Evolutionary conservation across 2,888 invertebrate species (phyloP).

Genomic region (Netelia inedita): DNA sequence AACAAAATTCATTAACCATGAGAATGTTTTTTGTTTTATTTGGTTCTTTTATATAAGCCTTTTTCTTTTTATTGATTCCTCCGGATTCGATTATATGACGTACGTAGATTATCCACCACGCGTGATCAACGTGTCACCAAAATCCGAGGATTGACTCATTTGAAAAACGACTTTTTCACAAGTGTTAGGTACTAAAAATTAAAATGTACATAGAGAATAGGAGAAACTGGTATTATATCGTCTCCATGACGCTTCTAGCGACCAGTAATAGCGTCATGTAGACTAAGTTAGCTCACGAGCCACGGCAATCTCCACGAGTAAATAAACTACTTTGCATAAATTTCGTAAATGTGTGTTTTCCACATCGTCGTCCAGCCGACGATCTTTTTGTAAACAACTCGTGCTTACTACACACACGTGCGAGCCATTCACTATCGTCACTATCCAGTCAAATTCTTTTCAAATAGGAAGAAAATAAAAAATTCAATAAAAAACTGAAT

Average conservation of each 20-base stretch:
- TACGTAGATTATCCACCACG: not conserved
- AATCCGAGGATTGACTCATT: constrained; percentile 7
- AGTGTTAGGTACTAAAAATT: not conserved
- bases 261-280: not conserved
- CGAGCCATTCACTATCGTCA: not conserved
- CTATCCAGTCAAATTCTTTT: too few species aligned
- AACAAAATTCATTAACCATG: too few species aligned
- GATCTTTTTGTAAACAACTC: constrained; percentile 16
- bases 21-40: too few species aligned
- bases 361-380: not conserved
- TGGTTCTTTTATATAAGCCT: not conserved
- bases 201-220: too few species aligned
- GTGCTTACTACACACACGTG: not conserved
- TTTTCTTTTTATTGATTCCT: not conserved
- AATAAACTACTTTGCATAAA: constrained; percentile 12
- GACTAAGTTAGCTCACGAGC: not conserved
- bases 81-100: not conserved
- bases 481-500: too few species aligned
- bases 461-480: too few species aligned
- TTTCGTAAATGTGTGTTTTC: constrained; percentile 33
- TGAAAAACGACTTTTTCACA: constrained; percentile 31
- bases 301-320: not conserved
- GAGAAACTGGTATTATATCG: not conserved
- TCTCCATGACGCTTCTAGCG: not conserved
- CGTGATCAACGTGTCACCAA: not conserved